These are phyloP conservation scores for Lanius ludovicianus DNA, from an alignment of 2,113 vertebrate genomes.

Conservation along the genomic window DNA sequence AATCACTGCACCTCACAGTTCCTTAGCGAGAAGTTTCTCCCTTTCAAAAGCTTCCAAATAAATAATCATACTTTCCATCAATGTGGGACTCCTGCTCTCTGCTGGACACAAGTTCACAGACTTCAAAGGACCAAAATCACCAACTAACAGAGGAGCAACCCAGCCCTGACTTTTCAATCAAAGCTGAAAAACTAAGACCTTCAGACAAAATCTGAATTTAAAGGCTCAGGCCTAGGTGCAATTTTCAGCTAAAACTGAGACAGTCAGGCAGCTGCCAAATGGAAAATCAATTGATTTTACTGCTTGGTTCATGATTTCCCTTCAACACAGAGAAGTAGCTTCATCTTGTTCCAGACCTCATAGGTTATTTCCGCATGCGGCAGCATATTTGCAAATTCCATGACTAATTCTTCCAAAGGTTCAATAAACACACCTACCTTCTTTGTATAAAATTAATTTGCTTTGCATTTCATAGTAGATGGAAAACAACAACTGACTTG, in stretches of 20 bases:
- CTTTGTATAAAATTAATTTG: neutral
- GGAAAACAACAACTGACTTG: neutral
- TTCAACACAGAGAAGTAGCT: neutral
- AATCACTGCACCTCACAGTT: neutral
- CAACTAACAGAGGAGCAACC: neutral
- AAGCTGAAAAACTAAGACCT: neutral
- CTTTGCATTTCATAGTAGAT: neutral
- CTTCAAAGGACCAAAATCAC: neutral
- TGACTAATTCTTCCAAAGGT: neutral
- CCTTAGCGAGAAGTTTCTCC: neutral
- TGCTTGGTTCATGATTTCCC: neutral
- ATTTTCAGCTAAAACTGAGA: neutral
- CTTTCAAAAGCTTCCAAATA: neutral
- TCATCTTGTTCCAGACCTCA: neutral
- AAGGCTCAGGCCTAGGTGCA: neutral
- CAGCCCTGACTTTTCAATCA: neutral
- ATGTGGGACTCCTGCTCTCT: conserved; percentile 40
- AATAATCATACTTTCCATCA: neutral
- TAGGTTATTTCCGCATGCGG: neutral
- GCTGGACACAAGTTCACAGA: neutral
- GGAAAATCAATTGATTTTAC: neutral
- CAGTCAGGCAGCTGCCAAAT: neutral
- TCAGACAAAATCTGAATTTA: neutral
- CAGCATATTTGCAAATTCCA: neutral
- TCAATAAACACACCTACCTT: neutral